These are phyloP conservation scores for Archaeoteleia sp. DNA, from an alignment of 2,888 invertebrate species.

Conservation along the genomic window DNA sequence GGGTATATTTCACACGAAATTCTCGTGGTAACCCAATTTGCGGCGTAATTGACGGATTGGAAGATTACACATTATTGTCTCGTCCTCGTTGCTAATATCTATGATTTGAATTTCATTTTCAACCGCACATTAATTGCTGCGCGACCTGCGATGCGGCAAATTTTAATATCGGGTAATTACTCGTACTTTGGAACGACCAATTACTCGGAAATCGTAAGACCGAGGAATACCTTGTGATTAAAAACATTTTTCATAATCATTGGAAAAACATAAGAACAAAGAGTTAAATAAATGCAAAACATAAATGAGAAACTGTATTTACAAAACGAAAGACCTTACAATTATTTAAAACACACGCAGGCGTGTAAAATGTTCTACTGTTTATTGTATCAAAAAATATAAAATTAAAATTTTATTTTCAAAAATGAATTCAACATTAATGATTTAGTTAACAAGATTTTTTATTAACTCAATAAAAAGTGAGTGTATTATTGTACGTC, in stretches of 20 bases:
- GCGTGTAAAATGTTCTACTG: too few relatives aligned
- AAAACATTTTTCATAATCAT: constrained; percentile 7
- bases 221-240: constrained; percentile 17
- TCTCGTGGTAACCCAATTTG: constrained; percentile 7
- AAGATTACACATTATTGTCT: constrained; percentile 24
- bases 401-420: too few relatives aligned
- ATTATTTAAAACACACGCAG: too few relatives aligned
- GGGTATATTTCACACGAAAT: constrained; percentile 8
- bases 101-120: constrained; percentile 6
- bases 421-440: too few relatives aligned
- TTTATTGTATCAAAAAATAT: too few relatives aligned
- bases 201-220: constrained; percentile 22
- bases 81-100: constrained; percentile 14
- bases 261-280: too few relatives aligned
- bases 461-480: too few relatives aligned
- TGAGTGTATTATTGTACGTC: too few relatives aligned
- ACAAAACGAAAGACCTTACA: too few relatives aligned
- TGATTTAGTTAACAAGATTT: too few relatives aligned
- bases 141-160: constrained; percentile 30
- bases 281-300: too few relatives aligned
- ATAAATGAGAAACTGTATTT: too few relatives aligned
- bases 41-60: constrained; percentile 19
- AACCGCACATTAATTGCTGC: constrained; percentile 18
- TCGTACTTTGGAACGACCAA: constrained; percentile 18
- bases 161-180: constrained; percentile 33